Base-by-base conservation (phyloP, 2,797 vertebrate species). In the Okamejei kenojei region DNA sequence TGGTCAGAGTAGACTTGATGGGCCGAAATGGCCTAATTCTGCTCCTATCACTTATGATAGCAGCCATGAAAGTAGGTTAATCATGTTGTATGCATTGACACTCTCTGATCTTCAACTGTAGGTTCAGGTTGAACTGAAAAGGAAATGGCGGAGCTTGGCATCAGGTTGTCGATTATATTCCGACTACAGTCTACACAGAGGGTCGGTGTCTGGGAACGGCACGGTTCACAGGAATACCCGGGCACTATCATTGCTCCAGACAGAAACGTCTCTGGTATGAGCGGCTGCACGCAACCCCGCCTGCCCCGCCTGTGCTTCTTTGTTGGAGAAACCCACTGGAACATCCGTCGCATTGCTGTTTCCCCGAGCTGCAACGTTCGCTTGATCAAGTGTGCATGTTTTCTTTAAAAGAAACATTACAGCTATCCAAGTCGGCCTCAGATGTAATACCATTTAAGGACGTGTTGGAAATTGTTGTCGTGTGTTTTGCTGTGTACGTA, bases 61-160 rank as follows among this genome's bases (percentile, higher is more conserved):
- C 6, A 32, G 9, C 7, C 32, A 65, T 68, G 63, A 65, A 88
- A 68, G 35, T 78, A 35, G 32, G 32, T 88, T 65, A 7, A 65
- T 19, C 15, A 15, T 86, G 19, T 93, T 93, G 10, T 6, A 93
- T 8, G 2, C 23, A 71, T 79, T 45, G 76, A 71, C 0, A 63
- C 32, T 65, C 80, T 78, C 63, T 32, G 17, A 93, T 93, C 65
- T 82, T 93, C 80, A 93, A n/a, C 35, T 78, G 90, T 95, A 99
- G 99, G 99, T 99, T 45, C 98, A 98, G 96, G 94, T 95, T 0
- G 98, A 99, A 95, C 94, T 99, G 94, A 97, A 97, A 94, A 96
- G 98, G 93, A 98, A 96, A 90, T 98, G 98, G 98, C 94, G 95
- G 21, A 96, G 97, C 93, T 93, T 97, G 81, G 97, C 96, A 54